Evolutionary conservation across 2,113 vertebrate species (phyloP).

Genomic region (Etheostoma cragini): DNA sequence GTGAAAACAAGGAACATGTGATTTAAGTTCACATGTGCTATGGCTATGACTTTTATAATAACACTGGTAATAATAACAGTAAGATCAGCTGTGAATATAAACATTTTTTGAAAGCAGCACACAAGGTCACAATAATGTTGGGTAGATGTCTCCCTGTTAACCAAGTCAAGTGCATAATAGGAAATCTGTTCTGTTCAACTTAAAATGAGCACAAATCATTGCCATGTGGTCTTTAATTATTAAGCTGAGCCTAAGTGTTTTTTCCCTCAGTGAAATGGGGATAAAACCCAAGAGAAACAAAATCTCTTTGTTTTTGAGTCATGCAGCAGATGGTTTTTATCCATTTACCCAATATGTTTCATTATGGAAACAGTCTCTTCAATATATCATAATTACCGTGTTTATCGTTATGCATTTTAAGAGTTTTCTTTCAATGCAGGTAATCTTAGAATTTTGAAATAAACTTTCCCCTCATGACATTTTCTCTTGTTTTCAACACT

Average conservation of each 20-base stretch:
- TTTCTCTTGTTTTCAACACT: neutral
- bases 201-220: constrained; percentile 43
- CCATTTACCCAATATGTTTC: constrained; percentile 34
- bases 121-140: constrained; percentile 17
- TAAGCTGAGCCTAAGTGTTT: constrained; percentile 18
- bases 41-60: neutral
- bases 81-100: neutral
- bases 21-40: neutral
- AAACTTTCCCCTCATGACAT: neutral
- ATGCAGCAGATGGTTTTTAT: constrained; percentile 31
- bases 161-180: constrained; percentile 12
- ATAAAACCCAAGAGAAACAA: constrained; percentile 14
- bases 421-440: neutral
- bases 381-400: neutral
- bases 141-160: neutral
- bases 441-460: neutral
- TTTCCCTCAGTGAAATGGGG: neutral
- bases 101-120: constrained; percentile 3
- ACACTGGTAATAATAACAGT: neutral
- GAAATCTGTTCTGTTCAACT: constrained; percentile 18
- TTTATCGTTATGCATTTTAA: too few relatives aligned
- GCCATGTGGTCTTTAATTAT: constrained; percentile 42
- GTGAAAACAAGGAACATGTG: neutral
- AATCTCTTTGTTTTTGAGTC: constrained; percentile 28
- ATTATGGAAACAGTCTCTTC: constrained; percentile 2